A percentile compares a stretch with the other conserved stretches of the same genome.
Evolutionary conservation across 2,113 vertebrate genomes (phyloP).

Genomic region (Barnardius zonarius): DNA sequence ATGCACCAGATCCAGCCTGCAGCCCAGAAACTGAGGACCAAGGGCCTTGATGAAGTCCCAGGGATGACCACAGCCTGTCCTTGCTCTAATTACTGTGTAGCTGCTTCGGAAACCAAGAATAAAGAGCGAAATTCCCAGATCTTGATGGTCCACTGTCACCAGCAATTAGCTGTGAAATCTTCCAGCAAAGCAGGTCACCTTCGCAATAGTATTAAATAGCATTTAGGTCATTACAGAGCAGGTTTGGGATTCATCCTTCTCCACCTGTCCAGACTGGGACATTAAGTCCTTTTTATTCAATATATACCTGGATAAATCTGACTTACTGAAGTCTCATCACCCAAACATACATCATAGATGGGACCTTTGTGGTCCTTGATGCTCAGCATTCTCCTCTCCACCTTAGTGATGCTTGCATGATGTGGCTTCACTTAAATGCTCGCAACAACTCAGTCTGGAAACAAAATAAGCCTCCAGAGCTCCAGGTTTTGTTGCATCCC

Average conservation of each 20-base stretch:
- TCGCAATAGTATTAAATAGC: rapidly evolving
- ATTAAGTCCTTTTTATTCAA: neutral
- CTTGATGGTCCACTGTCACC: neutral
- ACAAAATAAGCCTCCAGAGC: rapidly evolving
- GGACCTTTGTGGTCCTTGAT: rapidly evolving
- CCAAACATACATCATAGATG: rapidly evolving
- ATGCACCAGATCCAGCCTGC: neutral
- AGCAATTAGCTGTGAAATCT: neutral
- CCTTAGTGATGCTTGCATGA: rapidly evolving
- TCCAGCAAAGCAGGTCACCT: neutral
- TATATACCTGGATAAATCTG: rapidly evolving
- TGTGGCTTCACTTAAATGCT: neutral
- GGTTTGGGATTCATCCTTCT: neutral
- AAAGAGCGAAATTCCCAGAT: neutral
- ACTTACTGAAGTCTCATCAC: neutral
- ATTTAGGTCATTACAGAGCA: neutral
- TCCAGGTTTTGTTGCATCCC: neutral
- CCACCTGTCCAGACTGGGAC: neutral
- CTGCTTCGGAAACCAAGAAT: neutral
- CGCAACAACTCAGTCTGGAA: neutral
- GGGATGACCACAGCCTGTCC: neutral
- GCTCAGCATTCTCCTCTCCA: neutral
- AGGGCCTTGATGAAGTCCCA: neutral
- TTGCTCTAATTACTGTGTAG: rapidly evolving
- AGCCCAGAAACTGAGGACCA: neutral